These are phyloP conservation scores for Patella vulgata DNA, from an alignment of 1,140 invertebrate species.

Conservation along the genomic window DNA sequence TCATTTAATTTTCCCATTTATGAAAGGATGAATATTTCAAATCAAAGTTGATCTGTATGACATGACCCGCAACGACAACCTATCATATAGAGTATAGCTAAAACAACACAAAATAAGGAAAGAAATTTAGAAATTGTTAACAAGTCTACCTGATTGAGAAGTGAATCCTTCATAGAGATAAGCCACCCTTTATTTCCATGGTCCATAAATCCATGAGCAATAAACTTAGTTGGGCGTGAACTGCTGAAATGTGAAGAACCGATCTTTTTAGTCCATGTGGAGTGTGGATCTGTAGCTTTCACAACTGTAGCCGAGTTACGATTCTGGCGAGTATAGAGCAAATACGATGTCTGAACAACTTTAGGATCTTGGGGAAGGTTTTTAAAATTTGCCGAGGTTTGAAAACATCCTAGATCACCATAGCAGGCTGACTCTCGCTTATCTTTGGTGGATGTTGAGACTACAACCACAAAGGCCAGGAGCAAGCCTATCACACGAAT, in stretches of 20 bases:
- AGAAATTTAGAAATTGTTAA: no score
- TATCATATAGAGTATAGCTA: no score
- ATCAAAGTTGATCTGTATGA: no score
- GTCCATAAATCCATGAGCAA: conserved; percentile 42
- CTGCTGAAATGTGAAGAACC: conserved; percentile 15
- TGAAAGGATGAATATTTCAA: no score
- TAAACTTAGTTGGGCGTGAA: conserved; percentile 35
- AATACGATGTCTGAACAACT: conserved; percentile 7
- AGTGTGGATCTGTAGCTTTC: not conserved
- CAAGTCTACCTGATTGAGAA: conserved; percentile 41
- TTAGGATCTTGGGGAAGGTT: conserved; percentile 5
- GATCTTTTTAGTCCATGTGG: not conserved
- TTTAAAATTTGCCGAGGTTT: not conserved
- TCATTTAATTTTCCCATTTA: no score
- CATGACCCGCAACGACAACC: no score
- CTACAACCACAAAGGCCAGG: no score
- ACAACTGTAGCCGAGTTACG: not conserved
- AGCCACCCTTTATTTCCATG: conserved; percentile 25
- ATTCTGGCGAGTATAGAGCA: not conserved
- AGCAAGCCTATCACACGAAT: no score
- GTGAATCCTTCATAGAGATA: conserved; percentile 18
- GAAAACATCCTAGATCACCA: conserved; percentile 16
- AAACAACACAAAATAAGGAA: no score
- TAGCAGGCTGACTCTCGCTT: conserved; percentile 2
- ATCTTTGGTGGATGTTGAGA: no score